Evolutionary conservation across 1,140 invertebrate species (phyloP).

Genomic region (Anastrepha obliqua): DNA sequence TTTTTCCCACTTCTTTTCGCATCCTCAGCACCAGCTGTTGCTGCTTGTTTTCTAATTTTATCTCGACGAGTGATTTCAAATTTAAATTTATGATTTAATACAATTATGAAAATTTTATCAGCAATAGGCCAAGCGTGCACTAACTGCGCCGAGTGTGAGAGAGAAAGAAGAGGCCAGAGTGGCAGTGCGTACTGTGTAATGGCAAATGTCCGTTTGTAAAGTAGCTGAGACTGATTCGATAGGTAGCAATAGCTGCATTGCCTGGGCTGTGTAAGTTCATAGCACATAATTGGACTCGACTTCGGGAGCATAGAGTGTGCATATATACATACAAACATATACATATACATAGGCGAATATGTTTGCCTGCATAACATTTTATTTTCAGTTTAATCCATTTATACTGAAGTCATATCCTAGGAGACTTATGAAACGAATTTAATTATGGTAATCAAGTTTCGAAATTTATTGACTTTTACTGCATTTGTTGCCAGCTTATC

Average conservation of each 20-base stretch:
- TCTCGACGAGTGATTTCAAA: constrained; percentile 24
- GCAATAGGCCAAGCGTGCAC: not conserved
- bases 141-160: not conserved
- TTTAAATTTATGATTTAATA: constrained; percentile 51
- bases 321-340: not conserved
- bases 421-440: not conserved
- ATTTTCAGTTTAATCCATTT: not conserved
- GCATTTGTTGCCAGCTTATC: not conserved
- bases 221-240: not conserved
- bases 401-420: not conserved
- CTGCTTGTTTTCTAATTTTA: constrained; percentile 15
- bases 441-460: not conserved
- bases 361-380: not conserved
- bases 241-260: not conserved
- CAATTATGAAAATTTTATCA: constrained; percentile 41
- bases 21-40: not conserved
- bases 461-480: not conserved
- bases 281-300: not conserved
- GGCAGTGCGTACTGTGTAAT: not conserved
- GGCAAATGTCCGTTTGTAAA: not conserved
- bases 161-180: not conserved
- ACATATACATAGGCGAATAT: no score
- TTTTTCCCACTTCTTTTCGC: not conserved
- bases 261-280: not conserved
- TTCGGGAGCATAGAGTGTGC: not conserved